These are phyloP conservation scores for Nothobranchius furzeri DNA, from an alignment of 2,113 vertebrate species.

Conservation along the genomic window DNA sequence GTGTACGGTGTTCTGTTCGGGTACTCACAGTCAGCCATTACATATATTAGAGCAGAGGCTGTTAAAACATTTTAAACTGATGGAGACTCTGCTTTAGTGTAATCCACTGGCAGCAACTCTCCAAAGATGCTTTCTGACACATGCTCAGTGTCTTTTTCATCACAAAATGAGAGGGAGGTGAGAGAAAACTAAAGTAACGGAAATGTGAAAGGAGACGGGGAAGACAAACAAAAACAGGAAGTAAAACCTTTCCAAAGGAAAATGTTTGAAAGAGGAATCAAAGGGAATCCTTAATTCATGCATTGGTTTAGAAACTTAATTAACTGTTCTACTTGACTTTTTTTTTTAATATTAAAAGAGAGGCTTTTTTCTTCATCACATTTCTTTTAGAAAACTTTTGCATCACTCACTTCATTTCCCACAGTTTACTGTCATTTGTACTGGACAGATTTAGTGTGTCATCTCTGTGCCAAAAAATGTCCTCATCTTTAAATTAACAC, in stretches of 20 bases:
- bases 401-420: not conserved
- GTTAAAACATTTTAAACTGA: slow-evolving; percentile 60
- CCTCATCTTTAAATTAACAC: not conserved
- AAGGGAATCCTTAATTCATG: slow-evolving; percentile 30
- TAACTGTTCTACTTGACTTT: not conserved
- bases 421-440: not conserved
- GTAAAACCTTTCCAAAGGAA: slow-evolving; percentile 19
- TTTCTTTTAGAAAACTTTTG: not conserved
- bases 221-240: slow-evolving; percentile 18
- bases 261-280: slow-evolving; percentile 26
- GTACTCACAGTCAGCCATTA: too few species aligned
- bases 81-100: slow-evolving; percentile 37
- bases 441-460: not conserved
- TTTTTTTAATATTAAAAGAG: not conserved
- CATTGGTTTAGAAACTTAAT: slow-evolving; percentile 20
- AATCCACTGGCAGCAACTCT: slow-evolving; percentile 53
- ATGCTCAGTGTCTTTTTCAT: slow-evolving; percentile 33
- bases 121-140: slow-evolving; percentile 55
- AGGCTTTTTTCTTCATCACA: not conserved
- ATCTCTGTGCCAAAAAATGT: not conserved
- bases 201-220: not conserved
- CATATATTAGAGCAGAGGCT: slow-evolving; percentile 38
- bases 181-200: not conserved
- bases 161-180: slow-evolving; percentile 2
- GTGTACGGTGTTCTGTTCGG: too few species aligned